Evolutionary conservation across 2,888 invertebrate genomes (phyloP).

Genomic region (Drosophila anomelani): DNA sequence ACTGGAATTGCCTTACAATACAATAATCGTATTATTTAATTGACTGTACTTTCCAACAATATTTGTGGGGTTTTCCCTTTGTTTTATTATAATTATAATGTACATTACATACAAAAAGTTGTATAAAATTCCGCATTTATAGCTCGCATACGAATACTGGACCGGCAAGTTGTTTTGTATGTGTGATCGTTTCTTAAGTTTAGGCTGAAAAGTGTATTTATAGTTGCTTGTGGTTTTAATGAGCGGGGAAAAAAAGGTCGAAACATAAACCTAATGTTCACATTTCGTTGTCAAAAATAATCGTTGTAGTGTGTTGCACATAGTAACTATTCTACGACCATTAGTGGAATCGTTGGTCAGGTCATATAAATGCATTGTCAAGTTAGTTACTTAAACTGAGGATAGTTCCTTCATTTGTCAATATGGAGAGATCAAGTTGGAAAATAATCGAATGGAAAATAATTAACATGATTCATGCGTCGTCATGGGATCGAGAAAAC

Average conservation of each 20-base stretch:
- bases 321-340: slow-evolving; percentile 20
- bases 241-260: slow-evolving; percentile 39
- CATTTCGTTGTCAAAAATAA: slow-evolving; percentile 66
- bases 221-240: slow-evolving; percentile 41
- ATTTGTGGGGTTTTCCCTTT: slow-evolving; percentile 13
- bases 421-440: slow-evolving; percentile 26
- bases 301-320: slow-evolving; percentile 2
- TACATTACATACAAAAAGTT: slow-evolving; percentile 52
- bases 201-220: slow-evolving; percentile 46
- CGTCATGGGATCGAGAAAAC: slow-evolving; percentile 19
- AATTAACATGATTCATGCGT: slow-evolving; percentile 36
- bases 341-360: slow-evolving; percentile 13
- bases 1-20: slow-evolving; percentile 18
- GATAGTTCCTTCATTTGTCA: slow-evolving; percentile 10
- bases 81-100: slow-evolving; percentile 16
- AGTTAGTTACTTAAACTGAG: slow-evolving; percentile 19
- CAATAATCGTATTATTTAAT: slow-evolving; percentile 36
- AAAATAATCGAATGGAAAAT: slow-evolving; percentile 13
- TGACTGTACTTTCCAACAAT: slow-evolving; percentile 34
- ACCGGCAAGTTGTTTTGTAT: slow-evolving; percentile 76
- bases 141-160: slow-evolving; percentile 75
- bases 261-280: slow-evolving; percentile 46
- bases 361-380: slow-evolving; percentile 32
- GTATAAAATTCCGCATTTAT: slow-evolving; percentile 42
- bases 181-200: slow-evolving; percentile 47